Evolutionary conservation across 2,888 invertebrate genomes (phyloP).

Genomic region (Apoda limacodes): DNA sequence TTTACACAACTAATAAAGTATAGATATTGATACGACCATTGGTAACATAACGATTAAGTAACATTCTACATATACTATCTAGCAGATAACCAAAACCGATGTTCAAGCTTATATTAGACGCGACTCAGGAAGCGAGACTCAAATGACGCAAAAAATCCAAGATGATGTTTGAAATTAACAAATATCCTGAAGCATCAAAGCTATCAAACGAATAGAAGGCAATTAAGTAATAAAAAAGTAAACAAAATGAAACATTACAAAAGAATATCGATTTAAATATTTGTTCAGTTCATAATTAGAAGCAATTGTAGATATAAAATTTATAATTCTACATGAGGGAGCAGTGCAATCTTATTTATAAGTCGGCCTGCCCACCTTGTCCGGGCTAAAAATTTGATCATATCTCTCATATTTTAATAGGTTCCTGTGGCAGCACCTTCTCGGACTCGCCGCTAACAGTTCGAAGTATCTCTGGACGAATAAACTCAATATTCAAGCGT

Average conservation of each 20-base stretch:
- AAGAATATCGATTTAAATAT: slow-evolving; percentile 59
- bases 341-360: slow-evolving; percentile 49
- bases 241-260: slow-evolving; percentile 47
- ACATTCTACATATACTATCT: no score
- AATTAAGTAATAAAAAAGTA: slow-evolving; percentile 59
- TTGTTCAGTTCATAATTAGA: slow-evolving; percentile 61
- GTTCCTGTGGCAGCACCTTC: slow-evolving; percentile 63
- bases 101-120: no score
- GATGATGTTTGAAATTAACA: no score
- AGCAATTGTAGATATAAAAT: slow-evolving; percentile 59
- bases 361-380: slow-evolving; percentile 56
- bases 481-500: slow-evolving; percentile 52
- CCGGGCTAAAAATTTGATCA: slow-evolving; percentile 60
- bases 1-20: no score
- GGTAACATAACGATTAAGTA: no score
- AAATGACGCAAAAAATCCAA: no score
- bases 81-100: no score
- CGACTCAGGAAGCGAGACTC: no score
- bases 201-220: no score
- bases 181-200: no score
- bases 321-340: slow-evolving; percentile 40
- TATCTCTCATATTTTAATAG: slow-evolving; percentile 67
- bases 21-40: no score
- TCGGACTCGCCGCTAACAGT: no score
- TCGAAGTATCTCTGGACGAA: slow-evolving; percentile 44